Evolutionary conservation across 2,888 invertebrate species (phyloP), one percentile per base, ranked within the genome.

Genomic region (Exocentrus adspersus): DNA sequence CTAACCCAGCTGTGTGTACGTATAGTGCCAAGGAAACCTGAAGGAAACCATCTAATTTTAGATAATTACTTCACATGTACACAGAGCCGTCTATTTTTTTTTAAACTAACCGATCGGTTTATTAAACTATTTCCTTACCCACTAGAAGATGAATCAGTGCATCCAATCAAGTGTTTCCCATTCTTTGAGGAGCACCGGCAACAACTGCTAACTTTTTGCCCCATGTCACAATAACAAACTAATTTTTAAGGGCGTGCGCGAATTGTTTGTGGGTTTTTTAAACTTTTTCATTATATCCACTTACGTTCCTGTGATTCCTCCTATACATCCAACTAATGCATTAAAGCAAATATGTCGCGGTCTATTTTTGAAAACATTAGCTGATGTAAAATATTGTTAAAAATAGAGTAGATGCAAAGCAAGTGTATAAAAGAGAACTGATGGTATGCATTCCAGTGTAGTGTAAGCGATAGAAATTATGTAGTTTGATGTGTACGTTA

Each of bases 121-220:
- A 24, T 9, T 7, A 21, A n/a, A 48, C 21, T 41, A 21, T 12
- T 54, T 16, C n/a, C 75, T 77, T 75, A 80, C 80, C 77, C 77
- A 60, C 75, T 71, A 42, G 75, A 74, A 65, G 77, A 75, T 16
- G 74, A 73, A 62, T 77, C 77, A 28, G 71, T 72, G 52, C 78
- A 78, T 57, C 79, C 76, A 60, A 77, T 77, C 16, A 74, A 73
- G 62, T 77, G 77, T 58, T 78, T 78, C 14, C 74, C 74, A 67
- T 77, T 78, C 30, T 28, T 62, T 50, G 75, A 75, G 56, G 79
- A 78, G 73, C 83, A 83, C 71, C 80, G 80, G 70, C 83, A 83
- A 70, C 83, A 83, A 71, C 81, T 82, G 60, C 81, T 82, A 28
- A 83, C 82, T 77, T 82, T 83, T 67, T 81, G 81, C 52, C 83